Conservation (phyloP, 2,113 vertebrate genomes). For the Nesogale talazaci region DNA sequence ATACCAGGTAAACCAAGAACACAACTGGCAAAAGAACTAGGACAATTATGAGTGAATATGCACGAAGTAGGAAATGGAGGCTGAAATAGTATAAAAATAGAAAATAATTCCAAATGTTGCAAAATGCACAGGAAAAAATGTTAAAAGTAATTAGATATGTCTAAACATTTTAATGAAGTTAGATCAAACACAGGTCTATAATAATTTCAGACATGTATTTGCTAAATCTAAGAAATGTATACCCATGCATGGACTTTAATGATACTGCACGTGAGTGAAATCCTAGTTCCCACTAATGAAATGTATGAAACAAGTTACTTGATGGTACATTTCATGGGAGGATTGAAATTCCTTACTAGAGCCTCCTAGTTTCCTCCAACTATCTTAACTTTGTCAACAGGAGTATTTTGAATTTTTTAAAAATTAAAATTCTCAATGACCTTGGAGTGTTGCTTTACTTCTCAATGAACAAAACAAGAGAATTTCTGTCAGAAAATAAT, state of each 20-base stretch:
- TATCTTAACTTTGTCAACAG: background rate
- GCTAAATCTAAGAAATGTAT: background rate
- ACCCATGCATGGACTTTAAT: background rate
- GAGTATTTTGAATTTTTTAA: background rate
- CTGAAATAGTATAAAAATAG: background rate
- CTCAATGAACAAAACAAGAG: conserved; percentile 41
- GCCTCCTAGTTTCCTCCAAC: background rate
- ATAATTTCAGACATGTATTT: background rate
- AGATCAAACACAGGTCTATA: background rate
- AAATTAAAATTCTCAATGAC: background rate
- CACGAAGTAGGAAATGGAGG: conserved; percentile 17
- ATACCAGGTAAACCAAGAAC: conserved; percentile 99
- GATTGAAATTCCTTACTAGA: background rate
- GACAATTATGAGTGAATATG: conserved; percentile 65
- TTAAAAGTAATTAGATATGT: background rate
- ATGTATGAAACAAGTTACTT: background rate
- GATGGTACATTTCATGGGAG: background rate
- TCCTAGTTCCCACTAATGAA: background rate
- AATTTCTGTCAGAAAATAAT: too few species aligned
- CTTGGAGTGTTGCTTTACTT: background rate
- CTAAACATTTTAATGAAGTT: background rate
- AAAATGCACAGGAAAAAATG: background rate
- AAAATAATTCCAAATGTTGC: background rate
- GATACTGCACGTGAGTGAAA: background rate
- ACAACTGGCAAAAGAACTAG: conserved; percentile 95